Conservation (phyloP, 2,888 invertebrate genomes). For the Heliconius sara region DNA sequence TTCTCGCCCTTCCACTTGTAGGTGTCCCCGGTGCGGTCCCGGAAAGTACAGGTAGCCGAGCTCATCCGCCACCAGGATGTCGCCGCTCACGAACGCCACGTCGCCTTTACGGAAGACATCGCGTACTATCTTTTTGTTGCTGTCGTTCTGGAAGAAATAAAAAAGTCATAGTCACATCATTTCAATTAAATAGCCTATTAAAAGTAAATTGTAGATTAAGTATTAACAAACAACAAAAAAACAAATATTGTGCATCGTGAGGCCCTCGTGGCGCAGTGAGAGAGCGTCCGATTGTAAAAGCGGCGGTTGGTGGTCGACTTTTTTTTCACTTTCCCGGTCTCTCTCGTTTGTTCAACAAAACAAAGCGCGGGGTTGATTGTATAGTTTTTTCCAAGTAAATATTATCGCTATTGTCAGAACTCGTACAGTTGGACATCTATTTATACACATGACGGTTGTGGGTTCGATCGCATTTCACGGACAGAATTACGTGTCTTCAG, state of each 20-base stretch:
- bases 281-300: neutral
- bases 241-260: neutral
- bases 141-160: conserved; percentile 84
- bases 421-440: too few relatives aligned
- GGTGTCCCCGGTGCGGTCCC: conserved; percentile 94
- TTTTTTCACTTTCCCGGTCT: too few relatives aligned
- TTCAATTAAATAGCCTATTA: too few relatives aligned
- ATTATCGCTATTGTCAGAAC: too few relatives aligned
- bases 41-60: conserved; percentile 97
- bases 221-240: neutral
- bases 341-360: too few relatives aligned
- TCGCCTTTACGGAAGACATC: conserved; percentile 95
- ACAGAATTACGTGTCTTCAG: too few relatives aligned
- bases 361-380: too few relatives aligned
- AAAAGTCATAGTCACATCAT: too few relatives aligned
- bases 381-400: too few relatives aligned
- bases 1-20: conserved; percentile 98
- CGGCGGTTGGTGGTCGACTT: too few relatives aligned
- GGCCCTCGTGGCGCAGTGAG: neutral
- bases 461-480: too few relatives aligned
- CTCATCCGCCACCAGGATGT: conserved; percentile 95
- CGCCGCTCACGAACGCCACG: conserved; percentile 94
- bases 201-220: neutral
- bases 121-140: conserved; percentile 91
- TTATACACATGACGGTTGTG: too few relatives aligned